These are phyloP conservation scores for Aplysia californica DNA, from an alignment of 1,140 invertebrate genomes.

Conservation along the genomic window DNA sequence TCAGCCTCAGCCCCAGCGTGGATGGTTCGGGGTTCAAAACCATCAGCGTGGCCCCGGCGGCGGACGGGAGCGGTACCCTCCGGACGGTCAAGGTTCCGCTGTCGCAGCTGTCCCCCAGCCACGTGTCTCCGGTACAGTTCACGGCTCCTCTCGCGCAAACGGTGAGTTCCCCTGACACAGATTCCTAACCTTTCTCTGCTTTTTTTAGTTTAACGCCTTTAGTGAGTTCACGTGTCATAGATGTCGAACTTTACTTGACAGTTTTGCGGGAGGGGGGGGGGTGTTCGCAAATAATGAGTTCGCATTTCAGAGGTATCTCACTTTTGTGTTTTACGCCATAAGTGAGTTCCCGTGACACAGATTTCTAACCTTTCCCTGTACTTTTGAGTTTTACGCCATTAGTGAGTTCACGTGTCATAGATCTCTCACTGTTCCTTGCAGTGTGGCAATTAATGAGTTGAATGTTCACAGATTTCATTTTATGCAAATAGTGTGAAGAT, in stretches of 20 bases:
- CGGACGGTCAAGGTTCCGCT: constrained; percentile 29
- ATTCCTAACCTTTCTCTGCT: too few species aligned
- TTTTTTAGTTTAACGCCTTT: too few species aligned
- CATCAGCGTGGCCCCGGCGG: not conserved
- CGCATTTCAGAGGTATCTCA: too few species aligned
- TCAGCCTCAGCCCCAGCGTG: not conserved
- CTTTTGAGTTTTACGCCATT: too few species aligned
- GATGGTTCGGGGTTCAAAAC: not conserved
- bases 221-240: not conserved
- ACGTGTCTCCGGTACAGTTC: constrained; percentile 33
- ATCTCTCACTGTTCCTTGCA: too few species aligned
- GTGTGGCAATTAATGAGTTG: too few species aligned
- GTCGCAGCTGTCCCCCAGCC: constrained; percentile 27
- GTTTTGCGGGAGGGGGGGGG: too few species aligned
- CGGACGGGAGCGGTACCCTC: constrained; percentile 19
- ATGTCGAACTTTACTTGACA: too few species aligned
- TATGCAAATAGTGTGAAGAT: too few species aligned
- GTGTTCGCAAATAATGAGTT: too few species aligned
- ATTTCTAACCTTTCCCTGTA: too few species aligned
- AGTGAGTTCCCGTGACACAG: constrained; percentile 27
- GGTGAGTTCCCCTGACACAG: constrained; percentile 27
- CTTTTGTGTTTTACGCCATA: constrained; percentile 4
- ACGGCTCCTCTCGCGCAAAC: constrained; percentile 22
- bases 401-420: not conserved
- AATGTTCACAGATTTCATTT: too few species aligned